phyloP scores from a whole-genome alignment of 2,113 vertebrate genomes.

The Procavia capensis region DNA sequence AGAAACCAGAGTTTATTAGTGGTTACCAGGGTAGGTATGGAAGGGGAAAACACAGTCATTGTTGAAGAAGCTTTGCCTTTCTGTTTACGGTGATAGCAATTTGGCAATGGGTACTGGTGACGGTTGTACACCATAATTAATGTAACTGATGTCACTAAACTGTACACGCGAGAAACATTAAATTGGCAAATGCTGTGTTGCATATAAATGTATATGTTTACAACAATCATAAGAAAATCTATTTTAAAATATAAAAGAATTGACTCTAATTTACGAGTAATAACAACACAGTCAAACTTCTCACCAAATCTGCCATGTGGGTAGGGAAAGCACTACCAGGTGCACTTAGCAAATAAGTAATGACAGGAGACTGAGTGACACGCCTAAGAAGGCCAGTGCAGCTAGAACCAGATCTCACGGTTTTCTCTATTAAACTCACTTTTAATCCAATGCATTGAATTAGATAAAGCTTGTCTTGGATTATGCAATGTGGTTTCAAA shows the following conservation, averaged over 20 bases:
- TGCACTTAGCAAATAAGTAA: not conserved
- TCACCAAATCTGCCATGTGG: not conserved
- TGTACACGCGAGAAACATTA: not conserved
- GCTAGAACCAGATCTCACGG: not conserved
- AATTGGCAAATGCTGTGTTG: not conserved
- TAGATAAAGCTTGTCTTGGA: not conserved
- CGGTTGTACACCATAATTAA: not conserved
- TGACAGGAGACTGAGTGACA: not conserved
- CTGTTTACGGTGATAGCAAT: not conserved
- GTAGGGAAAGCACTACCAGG: not conserved
- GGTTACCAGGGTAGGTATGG: not conserved
- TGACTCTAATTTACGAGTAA: not conserved
- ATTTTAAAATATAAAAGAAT: not conserved
- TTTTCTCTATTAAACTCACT: constrained; percentile 21
- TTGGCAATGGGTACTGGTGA: not conserved
- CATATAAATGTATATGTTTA: not conserved
- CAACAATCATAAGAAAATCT: not conserved
- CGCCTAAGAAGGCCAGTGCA: not conserved
- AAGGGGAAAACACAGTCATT: not conserved
- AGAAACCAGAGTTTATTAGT: not conserved
- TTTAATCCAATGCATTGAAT: constrained; percentile 2
- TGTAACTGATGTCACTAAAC: not conserved
- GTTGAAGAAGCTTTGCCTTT: not conserved
- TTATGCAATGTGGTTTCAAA: not conserved
- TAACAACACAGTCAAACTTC: not conserved